Conservation (phyloP, 2,113 vertebrate genomes). For the Chascanopsetta lugubris region DNA sequence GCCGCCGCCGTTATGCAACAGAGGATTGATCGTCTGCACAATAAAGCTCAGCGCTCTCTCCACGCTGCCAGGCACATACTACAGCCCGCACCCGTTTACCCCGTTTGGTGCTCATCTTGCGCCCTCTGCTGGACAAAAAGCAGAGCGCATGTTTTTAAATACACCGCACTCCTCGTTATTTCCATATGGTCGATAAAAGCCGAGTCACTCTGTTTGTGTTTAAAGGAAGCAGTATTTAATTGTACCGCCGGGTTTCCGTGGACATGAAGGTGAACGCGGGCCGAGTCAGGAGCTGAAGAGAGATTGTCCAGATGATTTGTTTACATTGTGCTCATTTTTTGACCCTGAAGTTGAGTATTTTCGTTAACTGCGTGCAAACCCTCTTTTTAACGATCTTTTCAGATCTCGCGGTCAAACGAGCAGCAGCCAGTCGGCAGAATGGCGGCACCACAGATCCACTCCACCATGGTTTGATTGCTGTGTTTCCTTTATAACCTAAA, state of each 20-base stretch:
- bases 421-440: no score
- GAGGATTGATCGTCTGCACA: slow-evolving; percentile 16
- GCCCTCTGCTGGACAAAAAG: slow-evolving; percentile 55
- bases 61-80: not conserved
- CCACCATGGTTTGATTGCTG: no score
- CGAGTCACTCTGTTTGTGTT: not conserved
- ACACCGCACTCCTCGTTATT: not conserved
- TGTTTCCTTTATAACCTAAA: no score
- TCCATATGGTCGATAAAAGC: not conserved
- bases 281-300: no score
- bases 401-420: no score
- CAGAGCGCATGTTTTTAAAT: slow-evolving; percentile 11
- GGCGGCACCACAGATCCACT: no score
- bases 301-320: no score
- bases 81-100: not conserved
- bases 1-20: slow-evolving; percentile 6
- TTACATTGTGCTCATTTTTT: no score
- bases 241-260: not conserved
- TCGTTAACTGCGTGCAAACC: no score
- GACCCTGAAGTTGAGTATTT: no score
- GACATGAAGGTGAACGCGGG: not conserved
- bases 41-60: not conserved
- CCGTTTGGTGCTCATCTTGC: slow-evolving; percentile 45
- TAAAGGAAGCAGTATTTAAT: not conserved
- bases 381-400: no score